These are phyloP conservation scores for Ictidomys tridecemlineatus DNA, from an alignment of 2,113 vertebrate genomes.

Conservation along the genomic window DNA sequence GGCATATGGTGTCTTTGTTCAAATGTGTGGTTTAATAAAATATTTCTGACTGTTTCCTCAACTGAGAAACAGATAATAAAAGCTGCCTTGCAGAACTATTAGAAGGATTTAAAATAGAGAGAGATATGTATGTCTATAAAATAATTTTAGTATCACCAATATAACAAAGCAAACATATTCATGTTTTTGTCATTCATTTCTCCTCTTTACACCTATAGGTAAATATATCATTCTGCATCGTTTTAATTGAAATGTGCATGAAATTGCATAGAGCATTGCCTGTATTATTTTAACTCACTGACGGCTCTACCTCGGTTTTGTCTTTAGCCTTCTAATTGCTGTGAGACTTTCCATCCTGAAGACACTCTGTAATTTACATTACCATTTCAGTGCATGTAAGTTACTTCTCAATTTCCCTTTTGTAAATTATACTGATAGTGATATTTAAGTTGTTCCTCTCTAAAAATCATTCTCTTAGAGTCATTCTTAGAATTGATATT, in stretches of 20 bases:
- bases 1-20: neutral
- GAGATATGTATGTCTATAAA: neutral
- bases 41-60: neutral
- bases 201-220: neutral
- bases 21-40: neutral
- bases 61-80: neutral
- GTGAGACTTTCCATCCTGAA: neutral
- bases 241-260: conserved; percentile 8
- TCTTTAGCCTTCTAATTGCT: conserved; percentile 9
- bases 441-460: neutral
- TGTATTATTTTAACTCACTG: neutral
- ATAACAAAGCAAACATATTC: neutral
- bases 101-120: conserved; percentile 6
- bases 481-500: neutral
- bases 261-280: neutral
- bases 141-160: neutral
- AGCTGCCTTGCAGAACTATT: neutral
- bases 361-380: neutral
- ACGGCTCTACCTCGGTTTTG: neutral
- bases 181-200: neutral
- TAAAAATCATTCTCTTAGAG: neutral
- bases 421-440: neutral
- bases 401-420: neutral
- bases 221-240: neutral
- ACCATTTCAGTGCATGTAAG: neutral